These are phyloP conservation scores for Druceiella hillmani DNA, from an alignment of 2,888 invertebrate genomes.

Conservation along the genomic window DNA sequence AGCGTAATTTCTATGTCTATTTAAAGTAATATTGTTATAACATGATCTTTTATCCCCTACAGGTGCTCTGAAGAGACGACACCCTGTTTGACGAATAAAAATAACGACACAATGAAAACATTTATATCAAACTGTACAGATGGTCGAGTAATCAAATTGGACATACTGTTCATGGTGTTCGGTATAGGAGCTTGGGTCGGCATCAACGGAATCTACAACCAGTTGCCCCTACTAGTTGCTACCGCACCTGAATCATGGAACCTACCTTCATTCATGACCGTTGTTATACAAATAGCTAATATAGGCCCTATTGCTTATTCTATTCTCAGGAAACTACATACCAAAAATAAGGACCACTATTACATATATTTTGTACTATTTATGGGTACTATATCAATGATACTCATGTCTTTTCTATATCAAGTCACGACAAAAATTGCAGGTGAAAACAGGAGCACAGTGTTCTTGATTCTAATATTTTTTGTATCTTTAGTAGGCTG, in stretches of 20 bases:
- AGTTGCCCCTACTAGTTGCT: conserved; percentile 79
- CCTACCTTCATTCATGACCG: conserved; percentile 75
- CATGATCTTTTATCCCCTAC: too few species aligned
- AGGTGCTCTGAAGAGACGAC: too few species aligned
- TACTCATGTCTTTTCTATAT: conserved; percentile 56
- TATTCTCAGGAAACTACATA: conserved; percentile 39
- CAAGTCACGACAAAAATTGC: conserved; percentile 49
- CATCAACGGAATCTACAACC: conserved; percentile 83
- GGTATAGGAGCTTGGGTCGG: conserved; percentile 84
- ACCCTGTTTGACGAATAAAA: too few species aligned
- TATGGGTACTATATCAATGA: conserved; percentile 50
- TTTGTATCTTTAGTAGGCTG: conserved; percentile 72
- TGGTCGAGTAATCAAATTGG: too few species aligned
- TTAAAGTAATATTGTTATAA: too few species aligned
- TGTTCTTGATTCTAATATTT: conserved; percentile 59
- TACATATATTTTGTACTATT: conserved; percentile 52
- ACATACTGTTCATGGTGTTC: conserved; percentile 69
- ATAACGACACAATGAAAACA: too few species aligned
- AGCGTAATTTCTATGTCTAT: too few species aligned
- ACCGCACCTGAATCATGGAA: conserved; percentile 82
- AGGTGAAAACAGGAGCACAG: conserved; percentile 48
- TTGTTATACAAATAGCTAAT: conserved; percentile 80
- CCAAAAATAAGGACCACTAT: conserved; percentile 42
- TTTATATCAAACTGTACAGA: too few species aligned
- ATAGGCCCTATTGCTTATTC: conserved; percentile 72